phyloP scores from a whole-genome alignment of 2,888 invertebrate genomes.

The Leptarthrus brevirostris region DNA sequence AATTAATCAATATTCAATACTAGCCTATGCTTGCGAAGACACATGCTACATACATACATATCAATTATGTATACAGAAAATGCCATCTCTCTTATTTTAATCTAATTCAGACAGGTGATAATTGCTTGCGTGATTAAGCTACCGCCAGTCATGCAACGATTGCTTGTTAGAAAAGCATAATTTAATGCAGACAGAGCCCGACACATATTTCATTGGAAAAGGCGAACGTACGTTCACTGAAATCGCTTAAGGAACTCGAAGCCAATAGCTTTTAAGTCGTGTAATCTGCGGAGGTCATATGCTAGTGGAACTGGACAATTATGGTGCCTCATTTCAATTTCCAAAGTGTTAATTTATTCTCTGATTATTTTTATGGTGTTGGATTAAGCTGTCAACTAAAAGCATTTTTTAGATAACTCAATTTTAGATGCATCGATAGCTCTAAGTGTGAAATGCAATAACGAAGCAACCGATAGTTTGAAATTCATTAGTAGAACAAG shows the following conservation, averaged over 20 bases:
- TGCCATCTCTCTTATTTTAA: no score
- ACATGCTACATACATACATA: no score
- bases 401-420: not conserved
- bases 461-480: no score
- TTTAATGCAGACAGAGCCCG: no score
- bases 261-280: not conserved
- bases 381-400: not conserved
- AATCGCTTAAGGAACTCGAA: no score
- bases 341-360: conserved; percentile 38
- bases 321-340: conserved; percentile 8
- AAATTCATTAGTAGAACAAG: no score
- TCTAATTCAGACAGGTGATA: conserved; percentile 1
- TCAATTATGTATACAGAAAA: no score
- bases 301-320: conserved; percentile 11
- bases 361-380: conserved; percentile 27
- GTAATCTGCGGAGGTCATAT: not conserved
- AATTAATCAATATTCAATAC: no score
- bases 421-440: not conserved
- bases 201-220: no score
- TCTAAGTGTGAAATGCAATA: conserved; percentile 35
- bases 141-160: conserved; percentile 20
- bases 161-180: not conserved
- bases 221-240: no score
- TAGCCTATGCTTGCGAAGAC: no score
- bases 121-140: conserved; percentile 6